A percentile compares a stretch with the other conserved stretches of the same genome.
Conservation (phyloP, 1,140 invertebrate species). For the Acromyrmex heyeri region DNA sequence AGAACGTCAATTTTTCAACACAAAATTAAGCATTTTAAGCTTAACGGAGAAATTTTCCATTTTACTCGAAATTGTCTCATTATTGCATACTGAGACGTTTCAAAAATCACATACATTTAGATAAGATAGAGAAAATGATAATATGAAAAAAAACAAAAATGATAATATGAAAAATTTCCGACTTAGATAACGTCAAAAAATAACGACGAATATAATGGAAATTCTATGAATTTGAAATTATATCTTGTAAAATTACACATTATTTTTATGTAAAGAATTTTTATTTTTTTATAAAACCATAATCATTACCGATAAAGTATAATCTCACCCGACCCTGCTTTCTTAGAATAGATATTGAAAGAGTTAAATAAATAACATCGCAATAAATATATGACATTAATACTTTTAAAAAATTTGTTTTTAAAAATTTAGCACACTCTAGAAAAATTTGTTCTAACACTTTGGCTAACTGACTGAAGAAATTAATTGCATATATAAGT, state of each 20-base stretch:
- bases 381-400: not conserved
- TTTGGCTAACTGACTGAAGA: too few species aligned
- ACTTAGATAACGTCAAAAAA: not conserved
- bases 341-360: not conserved
- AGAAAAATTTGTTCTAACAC: not conserved
- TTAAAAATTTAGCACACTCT: conserved; percentile 5
- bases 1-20: not conserved
- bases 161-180: not conserved
- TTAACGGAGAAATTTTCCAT: not conserved
- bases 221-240: not conserved
- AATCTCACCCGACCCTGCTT: not conserved
- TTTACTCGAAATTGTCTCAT: not conserved
- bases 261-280: conserved; percentile 2
- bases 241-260: not conserved
- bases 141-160: not conserved
- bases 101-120: not conserved
- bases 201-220: not conserved
- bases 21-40: not conserved
- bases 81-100: not conserved
- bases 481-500: not conserved
- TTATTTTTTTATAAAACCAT: not conserved
- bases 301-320: not conserved
- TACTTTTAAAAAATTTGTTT: conserved; percentile 12
- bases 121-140: conserved; percentile 1
- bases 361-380: conserved; percentile 10